These are phyloP conservation scores for Myoxocephalus aenaeus DNA, from an alignment of 2,797 vertebrate genomes.

Conservation along the genomic window DNA sequence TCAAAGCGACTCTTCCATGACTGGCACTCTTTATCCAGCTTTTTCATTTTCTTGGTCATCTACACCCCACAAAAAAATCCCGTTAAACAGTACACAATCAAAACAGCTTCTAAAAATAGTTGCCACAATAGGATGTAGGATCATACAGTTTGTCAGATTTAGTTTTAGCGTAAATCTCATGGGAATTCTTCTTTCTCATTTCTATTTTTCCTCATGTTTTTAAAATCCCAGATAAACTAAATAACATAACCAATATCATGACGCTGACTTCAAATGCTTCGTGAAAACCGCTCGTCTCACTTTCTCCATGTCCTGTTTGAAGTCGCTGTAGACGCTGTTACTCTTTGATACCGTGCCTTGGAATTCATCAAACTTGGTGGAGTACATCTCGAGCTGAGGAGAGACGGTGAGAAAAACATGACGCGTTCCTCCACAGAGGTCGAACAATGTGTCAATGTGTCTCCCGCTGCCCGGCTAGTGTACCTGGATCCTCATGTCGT, in stretches of 20 bases:
- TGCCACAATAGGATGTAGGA: slow-evolving; percentile 1
- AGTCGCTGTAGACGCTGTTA: slow-evolving; percentile 93
- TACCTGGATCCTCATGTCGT: slow-evolving; percentile 92
- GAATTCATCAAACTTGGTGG: slow-evolving; percentile 98
- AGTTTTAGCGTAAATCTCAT: slow-evolving; percentile 26
- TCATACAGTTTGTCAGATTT: slow-evolving; percentile 24
- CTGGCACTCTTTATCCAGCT: slow-evolving; percentile 95
- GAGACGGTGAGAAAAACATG: slow-evolving; percentile 11
- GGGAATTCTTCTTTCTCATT: slow-evolving; percentile 23
- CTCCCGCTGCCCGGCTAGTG: slow-evolving; percentile 5
- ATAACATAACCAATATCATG: slow-evolving; percentile 11
- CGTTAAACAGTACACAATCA: slow-evolving; percentile 29
- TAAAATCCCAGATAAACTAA: slow-evolving; percentile 25
- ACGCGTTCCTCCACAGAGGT: not conserved
- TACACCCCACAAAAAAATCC: slow-evolving; percentile 60
- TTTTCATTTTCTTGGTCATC: slow-evolving; percentile 99
- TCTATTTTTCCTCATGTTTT: slow-evolving; percentile 17
- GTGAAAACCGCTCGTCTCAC: slow-evolving; percentile 77
- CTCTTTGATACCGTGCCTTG: slow-evolving; percentile 96
- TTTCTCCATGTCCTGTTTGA: slow-evolving; percentile 99
- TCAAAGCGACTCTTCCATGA: slow-evolving; percentile 97
- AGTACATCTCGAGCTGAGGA: slow-evolving; percentile 93
- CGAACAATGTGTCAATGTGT: not conserved
- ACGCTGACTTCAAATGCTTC: slow-evolving; percentile 24
- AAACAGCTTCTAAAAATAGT: slow-evolving; percentile 56